Base-by-base conservation (phyloP, 2,888 invertebrate genomes). In the Dasysyrphus albostriatus region DNA sequence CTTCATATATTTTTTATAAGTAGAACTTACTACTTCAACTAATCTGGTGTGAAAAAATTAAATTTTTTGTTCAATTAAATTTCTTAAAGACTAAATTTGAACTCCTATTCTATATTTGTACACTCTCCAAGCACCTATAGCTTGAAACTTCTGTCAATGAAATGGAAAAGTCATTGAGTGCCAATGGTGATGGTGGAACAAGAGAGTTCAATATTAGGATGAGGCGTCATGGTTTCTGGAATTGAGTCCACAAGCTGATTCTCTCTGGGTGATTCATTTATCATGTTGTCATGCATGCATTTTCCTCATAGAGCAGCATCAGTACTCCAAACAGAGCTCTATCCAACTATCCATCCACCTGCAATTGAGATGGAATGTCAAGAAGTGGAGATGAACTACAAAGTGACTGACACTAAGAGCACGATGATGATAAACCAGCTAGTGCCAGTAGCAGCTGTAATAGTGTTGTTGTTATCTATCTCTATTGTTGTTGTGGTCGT, bases 361-460 rank as follows among this genome's bases (percentile, higher is more conserved):
- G 83, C 78, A 74, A 74, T 78, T 49, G 63, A 78, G 69, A 29
- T 83, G 77, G 77, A 77, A 83, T 83, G 32, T 47, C 73, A 67
- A 73, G 65, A 54, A 69, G 67, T 54, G 19, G 34, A 54, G 39
- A 39, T 24, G 39, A 61, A 61, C 14, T 24, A 61, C n/a, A 69
- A n/a, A 54, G 10, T 54, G 69, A 69, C 54, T 69, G 69, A 54
- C 69, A 42, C 24, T 16, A 16, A 54, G 29, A 39, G 19, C 24
- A 51, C 29, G 10, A 54, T 69, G 67, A 51, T 51, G 69, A 69
- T 69, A 29, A 54, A 29, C 32, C 51, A 69, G 19, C 47, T 19
- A 59, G 19, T 5, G 19, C 47, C 34, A 59, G 19, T 5, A 49
- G 19, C 49, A 24, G 0, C 16, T 4, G 19, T 10, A 39, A 14